These are phyloP conservation scores for Alethe diademata DNA, from an alignment of 2,113 vertebrate genomes.

Conservation along the genomic window DNA sequence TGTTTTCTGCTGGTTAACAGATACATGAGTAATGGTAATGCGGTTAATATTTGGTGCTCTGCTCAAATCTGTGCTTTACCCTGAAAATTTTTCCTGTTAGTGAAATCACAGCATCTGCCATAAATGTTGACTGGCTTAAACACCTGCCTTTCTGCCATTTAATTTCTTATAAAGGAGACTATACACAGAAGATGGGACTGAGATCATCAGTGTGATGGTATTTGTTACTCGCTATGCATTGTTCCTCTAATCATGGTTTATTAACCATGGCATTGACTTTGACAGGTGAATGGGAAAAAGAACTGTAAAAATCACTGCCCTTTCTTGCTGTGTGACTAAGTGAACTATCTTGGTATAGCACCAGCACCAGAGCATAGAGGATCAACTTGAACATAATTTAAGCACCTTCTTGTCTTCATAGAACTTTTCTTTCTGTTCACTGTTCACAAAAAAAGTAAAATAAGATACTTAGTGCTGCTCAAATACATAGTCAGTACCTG, in stretches of 20 bases:
- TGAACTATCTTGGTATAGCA: not conserved
- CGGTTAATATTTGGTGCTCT: not conserved
- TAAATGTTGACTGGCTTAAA: not conserved
- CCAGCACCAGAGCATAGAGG: not conserved
- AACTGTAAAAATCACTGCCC: not conserved
- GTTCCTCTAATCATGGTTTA: not conserved
- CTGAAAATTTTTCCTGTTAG: not conserved
- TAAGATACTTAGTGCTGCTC: not conserved
- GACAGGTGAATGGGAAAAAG: not conserved
- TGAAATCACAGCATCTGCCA: not conserved
- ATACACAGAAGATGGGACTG: not conserved
- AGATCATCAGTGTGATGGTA: not conserved
- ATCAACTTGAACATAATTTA: not conserved
- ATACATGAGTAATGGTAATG: not conserved
- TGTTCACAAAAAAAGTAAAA: not conserved
- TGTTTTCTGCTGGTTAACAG: not conserved
- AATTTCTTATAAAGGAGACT: not conserved
- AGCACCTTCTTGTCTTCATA: not conserved
- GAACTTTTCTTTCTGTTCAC: not conserved
- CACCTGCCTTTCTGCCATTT: not conserved
- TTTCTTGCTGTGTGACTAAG: not conserved
- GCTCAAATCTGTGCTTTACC: not conserved
- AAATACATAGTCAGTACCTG: not conserved
- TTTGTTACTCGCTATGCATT: not conserved
- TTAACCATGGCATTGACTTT: not conserved